These are phyloP conservation scores for Orycteropus afer DNA, from an alignment of 2,113 vertebrate species.

Conservation along the genomic window DNA sequence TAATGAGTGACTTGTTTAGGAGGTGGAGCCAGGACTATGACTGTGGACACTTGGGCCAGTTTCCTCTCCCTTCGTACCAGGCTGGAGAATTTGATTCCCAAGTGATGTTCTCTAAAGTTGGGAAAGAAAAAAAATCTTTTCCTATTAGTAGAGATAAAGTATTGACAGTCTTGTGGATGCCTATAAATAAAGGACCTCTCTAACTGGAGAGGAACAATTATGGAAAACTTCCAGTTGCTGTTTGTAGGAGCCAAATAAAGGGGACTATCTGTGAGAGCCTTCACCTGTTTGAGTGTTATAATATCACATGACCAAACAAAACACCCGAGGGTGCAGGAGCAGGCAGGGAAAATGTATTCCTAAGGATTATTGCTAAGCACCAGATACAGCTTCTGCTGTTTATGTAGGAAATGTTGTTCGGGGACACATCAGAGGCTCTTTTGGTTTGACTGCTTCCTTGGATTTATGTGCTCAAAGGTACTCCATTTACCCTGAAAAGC, in stretches of 20 bases:
- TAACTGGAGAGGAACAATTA: constrained; percentile 39
- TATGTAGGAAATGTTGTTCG: not conserved
- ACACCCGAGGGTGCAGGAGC: not conserved
- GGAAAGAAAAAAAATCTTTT: constrained; percentile 22
- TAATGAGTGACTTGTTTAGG: not conserved
- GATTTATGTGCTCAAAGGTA: not conserved
- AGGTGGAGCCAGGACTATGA: not conserved
- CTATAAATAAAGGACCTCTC: not conserved
- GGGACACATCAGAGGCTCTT: not conserved
- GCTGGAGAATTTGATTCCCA: not conserved
- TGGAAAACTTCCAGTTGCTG: constrained; percentile 12
- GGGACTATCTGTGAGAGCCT: not conserved
- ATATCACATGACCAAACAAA: not conserved
- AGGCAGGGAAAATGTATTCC: not conserved
- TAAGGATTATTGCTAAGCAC: not conserved
- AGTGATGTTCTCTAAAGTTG: not conserved
- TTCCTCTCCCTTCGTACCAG: not conserved
- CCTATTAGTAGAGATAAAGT: constrained; percentile 24
- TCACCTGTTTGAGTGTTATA: not conserved
- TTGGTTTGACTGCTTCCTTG: not conserved
- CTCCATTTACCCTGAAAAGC: not conserved
- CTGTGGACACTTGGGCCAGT: not conserved
- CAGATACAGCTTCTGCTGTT: not conserved
- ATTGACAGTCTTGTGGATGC: not conserved
- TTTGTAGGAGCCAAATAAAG: not conserved